Base-by-base conservation (phyloP, 2,888 invertebrate genomes). In the Amblyteles armatorius region DNA sequence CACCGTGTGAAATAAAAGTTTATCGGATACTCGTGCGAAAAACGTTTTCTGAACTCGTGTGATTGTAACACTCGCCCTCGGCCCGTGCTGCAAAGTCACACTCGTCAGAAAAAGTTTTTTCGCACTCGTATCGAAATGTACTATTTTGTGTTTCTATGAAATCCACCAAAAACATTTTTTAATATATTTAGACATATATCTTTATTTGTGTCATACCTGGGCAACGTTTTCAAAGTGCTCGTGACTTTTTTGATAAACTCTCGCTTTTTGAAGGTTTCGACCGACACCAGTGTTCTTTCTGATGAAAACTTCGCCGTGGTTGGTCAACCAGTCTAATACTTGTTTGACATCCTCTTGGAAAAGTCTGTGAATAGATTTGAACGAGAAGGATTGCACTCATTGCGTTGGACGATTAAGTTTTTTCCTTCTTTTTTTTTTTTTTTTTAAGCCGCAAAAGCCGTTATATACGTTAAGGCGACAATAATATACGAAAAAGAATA, bases 191-290 rank as follows among this genome's bases (percentile, higher is more conserved):
- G 1, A 57, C 13, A 33, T 69, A 33, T 40, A 74, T 69, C 67
- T 40, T 57, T 26, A 65, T 73, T 33, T 16, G 48, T 95, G 29
- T 29, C 44, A 6, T 94, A 98, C 98, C 96, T 98, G 98, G 69
- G 99, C 99, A 85, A 99, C 99, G 94, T 98, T 98, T 95, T 99
- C 99, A 93, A 99, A 99, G 94, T 99, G 99, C 94, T 99, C 98
- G 93, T 99, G 99, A 94, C 99, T 99, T 94, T 99, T 99, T 94
- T 99, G 99, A 94, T 99, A 98, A 9, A 98, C 98, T 90, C 98
- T 96, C 63, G 99, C 98, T 94, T 99, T 98, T 93, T 98, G 98
- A 89, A 99, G 95, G 95, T 98, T 99, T 90, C 98, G 96, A 82
- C 99, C 99, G 87, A 99, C 98, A 69, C 99, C 98, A n/a, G 98